phyloP scores from a whole-genome alignment of 2,888 invertebrate species.

The Thyatira batis region DNA sequence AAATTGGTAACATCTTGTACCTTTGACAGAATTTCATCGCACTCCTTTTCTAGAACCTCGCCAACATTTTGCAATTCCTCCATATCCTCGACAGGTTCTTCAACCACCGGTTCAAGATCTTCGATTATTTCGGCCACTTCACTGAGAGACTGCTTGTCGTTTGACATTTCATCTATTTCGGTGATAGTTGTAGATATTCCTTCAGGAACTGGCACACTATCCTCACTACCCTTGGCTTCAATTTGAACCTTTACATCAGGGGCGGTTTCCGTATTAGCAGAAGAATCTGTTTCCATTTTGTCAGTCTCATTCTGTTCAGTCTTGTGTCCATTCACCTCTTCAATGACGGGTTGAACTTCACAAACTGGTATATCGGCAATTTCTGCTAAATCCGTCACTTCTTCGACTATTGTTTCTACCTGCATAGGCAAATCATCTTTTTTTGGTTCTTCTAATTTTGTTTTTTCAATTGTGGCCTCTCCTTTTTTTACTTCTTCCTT shows the following conservation, averaged over 20 bases:
- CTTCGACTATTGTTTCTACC: constrained; percentile 43
- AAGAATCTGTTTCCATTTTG: constrained; percentile 47
- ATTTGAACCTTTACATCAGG: constrained; percentile 44
- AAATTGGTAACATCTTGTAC: constrained; percentile 74
- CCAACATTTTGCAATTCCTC: constrained; percentile 68
- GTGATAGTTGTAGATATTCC: constrained; percentile 48
- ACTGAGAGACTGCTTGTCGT: constrained; percentile 48
- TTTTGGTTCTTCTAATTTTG: constrained; percentile 17
- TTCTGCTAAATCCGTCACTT: constrained; percentile 45
- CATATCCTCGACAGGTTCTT: constrained; percentile 66
- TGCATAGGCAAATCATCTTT: constrained; percentile 15
- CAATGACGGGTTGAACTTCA: constrained; percentile 47
- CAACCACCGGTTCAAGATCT: constrained; percentile 61
- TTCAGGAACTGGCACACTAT: constrained; percentile 36
- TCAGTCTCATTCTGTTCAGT: constrained; percentile 54
- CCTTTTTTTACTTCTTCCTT: constrained; percentile 23
- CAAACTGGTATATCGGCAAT: constrained; percentile 37
- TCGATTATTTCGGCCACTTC: constrained; percentile 59
- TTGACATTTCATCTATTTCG: constrained; percentile 64
- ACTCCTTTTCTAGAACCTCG: constrained; percentile 74
- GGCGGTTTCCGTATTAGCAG: constrained; percentile 27
- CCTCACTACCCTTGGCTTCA: constrained; percentile 35
- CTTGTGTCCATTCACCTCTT: constrained; percentile 52
- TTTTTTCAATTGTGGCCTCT: constrained; percentile 22
- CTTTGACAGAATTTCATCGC: constrained; percentile 74